phyloP scores from a whole-genome alignment of 2,797 vertebrate species.

The Hapalemur alaotrensis region DNA sequence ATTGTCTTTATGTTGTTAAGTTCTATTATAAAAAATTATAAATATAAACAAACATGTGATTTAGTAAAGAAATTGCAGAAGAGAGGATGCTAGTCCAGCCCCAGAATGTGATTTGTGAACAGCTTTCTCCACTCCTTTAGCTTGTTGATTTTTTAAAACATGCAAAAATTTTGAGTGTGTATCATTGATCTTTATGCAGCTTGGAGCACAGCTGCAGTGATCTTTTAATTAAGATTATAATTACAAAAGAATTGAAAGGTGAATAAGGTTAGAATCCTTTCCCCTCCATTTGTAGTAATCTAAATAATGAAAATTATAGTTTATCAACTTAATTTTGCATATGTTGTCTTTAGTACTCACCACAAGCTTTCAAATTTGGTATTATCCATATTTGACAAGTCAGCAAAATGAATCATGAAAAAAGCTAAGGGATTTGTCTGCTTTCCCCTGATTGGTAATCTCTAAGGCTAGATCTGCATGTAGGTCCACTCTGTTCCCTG shows the following conservation, averaged over 20 bases:
- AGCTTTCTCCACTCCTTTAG: background rate
- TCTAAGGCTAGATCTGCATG: background rate
- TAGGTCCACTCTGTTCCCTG: background rate
- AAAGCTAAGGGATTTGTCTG: background rate
- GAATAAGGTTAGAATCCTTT: background rate
- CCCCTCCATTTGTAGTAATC: background rate
- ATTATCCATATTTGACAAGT: background rate
- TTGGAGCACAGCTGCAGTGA: background rate
- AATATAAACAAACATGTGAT: background rate
- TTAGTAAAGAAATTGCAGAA: background rate
- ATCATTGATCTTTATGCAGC: background rate
- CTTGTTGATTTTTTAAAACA: background rate
- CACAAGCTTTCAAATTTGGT: background rate
- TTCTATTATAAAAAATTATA: background rate
- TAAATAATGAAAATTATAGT: background rate
- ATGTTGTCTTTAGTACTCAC: background rate
- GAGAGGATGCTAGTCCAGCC: rapidly evolving
- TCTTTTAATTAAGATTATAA: background rate
- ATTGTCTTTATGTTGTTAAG: background rate
- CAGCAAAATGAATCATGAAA: background rate
- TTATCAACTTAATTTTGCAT: background rate
- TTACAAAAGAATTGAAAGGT: background rate
- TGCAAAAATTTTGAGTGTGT: background rate
- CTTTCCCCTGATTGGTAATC: background rate
- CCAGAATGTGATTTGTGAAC: background rate